Conservation (phyloP, 1,140 invertebrate species). For the Brachystomella parvula region DNA sequence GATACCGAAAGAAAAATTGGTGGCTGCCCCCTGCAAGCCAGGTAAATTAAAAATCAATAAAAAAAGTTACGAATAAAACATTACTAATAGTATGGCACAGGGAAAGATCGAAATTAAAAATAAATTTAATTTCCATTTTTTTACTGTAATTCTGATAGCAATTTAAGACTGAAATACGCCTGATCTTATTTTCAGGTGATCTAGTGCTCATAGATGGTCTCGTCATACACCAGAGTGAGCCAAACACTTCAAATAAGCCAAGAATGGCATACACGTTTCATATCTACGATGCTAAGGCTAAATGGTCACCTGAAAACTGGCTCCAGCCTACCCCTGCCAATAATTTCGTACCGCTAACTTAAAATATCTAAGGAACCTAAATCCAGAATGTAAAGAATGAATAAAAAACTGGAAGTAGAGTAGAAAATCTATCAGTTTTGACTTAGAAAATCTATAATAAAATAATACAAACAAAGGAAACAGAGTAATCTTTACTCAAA, state of each 20-base stretch:
- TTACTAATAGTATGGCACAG: too few species aligned
- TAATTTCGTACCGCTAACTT: slow-evolving; percentile 49
- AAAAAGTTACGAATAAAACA: too few species aligned
- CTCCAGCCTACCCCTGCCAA: slow-evolving; percentile 55
- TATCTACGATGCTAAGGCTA: slow-evolving; percentile 67
- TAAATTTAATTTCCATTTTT: neutral
- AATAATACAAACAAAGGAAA: neutral
- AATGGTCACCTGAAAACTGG: slow-evolving; percentile 80
- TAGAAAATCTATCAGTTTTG: too few species aligned
- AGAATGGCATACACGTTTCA: slow-evolving; percentile 94
- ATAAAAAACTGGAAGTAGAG: neutral
- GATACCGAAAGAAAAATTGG: slow-evolving; percentile 69
- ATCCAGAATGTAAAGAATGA: neutral
- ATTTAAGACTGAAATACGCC: slow-evolving; percentile 6
- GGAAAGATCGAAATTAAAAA: too few species aligned
- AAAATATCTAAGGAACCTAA: neutral
- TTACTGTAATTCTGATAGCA: neutral
- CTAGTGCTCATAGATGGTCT: slow-evolving; percentile 84
- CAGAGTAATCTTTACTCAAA: neutral
- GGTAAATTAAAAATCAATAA: slow-evolving; percentile 50
- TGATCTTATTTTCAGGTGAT: slow-evolving; percentile 54
- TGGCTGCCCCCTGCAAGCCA: slow-evolving; percentile 67
- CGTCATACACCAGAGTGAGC: slow-evolving; percentile 85
- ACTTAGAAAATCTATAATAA: too few species aligned
- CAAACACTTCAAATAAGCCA: slow-evolving; percentile 72